Base-by-base conservation (phyloP, 1,140 invertebrate species). In the Zeugodacus cucurbitae region DNA sequence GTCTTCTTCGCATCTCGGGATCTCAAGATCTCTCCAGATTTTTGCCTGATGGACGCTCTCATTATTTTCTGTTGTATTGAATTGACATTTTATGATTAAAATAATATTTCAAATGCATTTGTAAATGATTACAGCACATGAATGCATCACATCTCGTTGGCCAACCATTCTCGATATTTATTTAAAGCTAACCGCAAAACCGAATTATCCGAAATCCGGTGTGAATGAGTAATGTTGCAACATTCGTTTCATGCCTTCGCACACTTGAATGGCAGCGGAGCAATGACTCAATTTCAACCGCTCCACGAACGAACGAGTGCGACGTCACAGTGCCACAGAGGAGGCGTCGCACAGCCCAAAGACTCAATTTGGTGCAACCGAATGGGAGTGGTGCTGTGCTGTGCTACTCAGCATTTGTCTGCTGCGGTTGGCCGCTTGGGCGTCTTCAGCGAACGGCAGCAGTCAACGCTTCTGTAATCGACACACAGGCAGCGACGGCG, bases 331-430 rank as follows among this genome's bases (percentile, higher is more conserved):
- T 82, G 74, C 74, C 48, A 48, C 41, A 82, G 22, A 44, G 41
- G 22, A 82, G 74, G 74, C 74, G 74, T 82, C 41, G 26, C n/a
- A 82, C 14, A 82, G 74, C 41, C 74, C 29, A 82, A 82, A 82
- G 41, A 82, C 41, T 82, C n/a, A 44, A 74, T 48, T 82, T 11
- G 22, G 22, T 48, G 74, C 41, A 82, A 82, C 74, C 22, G 4
- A 48, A 82, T 82, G 74, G 74, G 74, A 82, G 74, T 82, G 74
- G 8, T 74, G 64, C 11, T 32, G 8, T 74, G 64, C 11, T 32
- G 64, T 70, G 64, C 64, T 32, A 6, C 64, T 70, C 37, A 34
- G 20, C 20, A 34, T 74, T 44, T 26, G 70, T n/a, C 17, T 74
- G 22, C 17, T 41, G 74, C 41, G 74, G 41, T 82, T 29, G 41